Conservation (phyloP, 92 coral and sea anemone species). For the Paragorgia papillata region DNA sequence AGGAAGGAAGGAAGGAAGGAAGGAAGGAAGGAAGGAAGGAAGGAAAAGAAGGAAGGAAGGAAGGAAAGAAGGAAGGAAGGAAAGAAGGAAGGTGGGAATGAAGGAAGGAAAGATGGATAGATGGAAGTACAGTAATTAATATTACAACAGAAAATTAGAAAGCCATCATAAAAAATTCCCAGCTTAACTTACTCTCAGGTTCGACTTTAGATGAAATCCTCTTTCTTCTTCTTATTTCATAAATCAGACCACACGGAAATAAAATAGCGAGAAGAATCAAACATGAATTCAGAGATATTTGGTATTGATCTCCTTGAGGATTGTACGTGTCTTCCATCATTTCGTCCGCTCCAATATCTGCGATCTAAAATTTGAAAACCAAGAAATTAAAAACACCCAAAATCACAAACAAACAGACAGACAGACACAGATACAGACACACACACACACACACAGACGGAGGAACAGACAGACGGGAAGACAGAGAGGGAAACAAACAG, state of each 20-base stretch:
- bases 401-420: too few relatives aligned
- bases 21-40: neutral
- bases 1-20: neutral
- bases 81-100: neutral
- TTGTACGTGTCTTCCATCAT: neutral
- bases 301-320: constrained; percentile 6
- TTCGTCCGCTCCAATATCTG: neutral
- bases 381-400: neutral
- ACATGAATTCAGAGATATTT: neutral
- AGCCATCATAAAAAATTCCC: neutral
- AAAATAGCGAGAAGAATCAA: neutral
- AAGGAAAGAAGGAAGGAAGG: neutral
- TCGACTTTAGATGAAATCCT: neutral
- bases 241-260: neutral
- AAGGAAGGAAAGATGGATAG: neutral
- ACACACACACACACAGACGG: neutral
- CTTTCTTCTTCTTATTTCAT: constrained; percentile 25
- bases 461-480: too few relatives aligned
- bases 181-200: neutral
- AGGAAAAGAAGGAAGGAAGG: neutral
- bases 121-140: neutral
- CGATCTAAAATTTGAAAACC: neutral
- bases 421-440: neutral
- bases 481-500: too few relatives aligned
- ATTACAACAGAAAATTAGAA: neutral